A percentile compares a stretch with the other conserved stretches of the same genome.
phyloP scores from a whole-genome alignment of 37 sponge, comb jelly and placozoan genomes.

The Haliclona indistincta region DNA sequence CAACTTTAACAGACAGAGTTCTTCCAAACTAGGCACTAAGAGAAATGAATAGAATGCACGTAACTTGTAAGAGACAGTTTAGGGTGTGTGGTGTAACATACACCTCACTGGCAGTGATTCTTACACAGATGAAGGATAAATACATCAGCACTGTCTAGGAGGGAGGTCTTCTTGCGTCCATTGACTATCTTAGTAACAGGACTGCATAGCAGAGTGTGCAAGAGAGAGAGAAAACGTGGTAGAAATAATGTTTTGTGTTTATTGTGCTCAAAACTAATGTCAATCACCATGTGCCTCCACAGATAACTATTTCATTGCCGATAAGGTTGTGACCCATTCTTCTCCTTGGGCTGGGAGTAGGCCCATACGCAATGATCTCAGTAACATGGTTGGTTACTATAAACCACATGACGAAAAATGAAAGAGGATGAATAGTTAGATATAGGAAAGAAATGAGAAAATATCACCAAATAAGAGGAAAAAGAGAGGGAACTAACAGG shows the following conservation, averaged over 20 bases:
- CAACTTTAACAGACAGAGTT: conserved; percentile 26
- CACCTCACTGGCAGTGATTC: no score
- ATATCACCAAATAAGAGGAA: no score
- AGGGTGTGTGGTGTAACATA: no score
- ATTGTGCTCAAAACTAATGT: background rate
- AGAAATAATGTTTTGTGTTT: background rate
- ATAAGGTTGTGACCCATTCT: conserved; percentile 53
- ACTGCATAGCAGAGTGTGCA: background rate
- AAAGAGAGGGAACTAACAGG: conserved; percentile 20
- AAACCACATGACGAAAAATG: background rate
- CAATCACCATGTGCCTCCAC: conserved; percentile 65
- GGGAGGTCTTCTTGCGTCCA: conserved; percentile 23
- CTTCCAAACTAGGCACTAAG: conserved; percentile 31
- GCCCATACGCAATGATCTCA: conserved; percentile 58
- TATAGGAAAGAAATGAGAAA: no score
- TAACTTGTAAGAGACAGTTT: no score
- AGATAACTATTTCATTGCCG: conserved; percentile 48
- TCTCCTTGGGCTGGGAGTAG: conserved; percentile 46
- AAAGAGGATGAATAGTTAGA: no score
- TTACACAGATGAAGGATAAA: conserved; percentile 51
- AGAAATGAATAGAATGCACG: background rate
- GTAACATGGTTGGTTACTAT: conserved; percentile 31
- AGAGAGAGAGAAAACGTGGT: conserved; percentile 1
- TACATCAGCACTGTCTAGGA: conserved; percentile 54
- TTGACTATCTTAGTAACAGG: conserved; percentile 2